These are phyloP conservation scores for Scrobipalpa costella DNA, from an alignment of 2,888 invertebrate species.

Conservation along the genomic window DNA sequence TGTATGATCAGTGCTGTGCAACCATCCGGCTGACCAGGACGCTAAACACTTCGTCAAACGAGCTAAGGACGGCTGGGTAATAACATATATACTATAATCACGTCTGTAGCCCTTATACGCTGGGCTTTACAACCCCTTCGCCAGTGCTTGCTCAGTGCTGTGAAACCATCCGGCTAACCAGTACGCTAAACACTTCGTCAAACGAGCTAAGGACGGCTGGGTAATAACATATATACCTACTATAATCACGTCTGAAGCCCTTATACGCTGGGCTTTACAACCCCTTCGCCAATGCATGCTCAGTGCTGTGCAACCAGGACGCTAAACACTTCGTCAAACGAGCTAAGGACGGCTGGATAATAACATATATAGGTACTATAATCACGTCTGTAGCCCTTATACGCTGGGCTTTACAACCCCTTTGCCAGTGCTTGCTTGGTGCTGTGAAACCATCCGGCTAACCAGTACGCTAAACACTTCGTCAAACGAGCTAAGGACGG, in stretches of 20 bases:
- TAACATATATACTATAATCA: neutral
- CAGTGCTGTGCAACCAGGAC: constrained; percentile 89
- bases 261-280: constrained; percentile 91
- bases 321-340: constrained; percentile 86
- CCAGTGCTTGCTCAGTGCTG: constrained; percentile 90
- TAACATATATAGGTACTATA: neutral
- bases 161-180: constrained; percentile 93
- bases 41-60: constrained; percentile 86
- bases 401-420: constrained; percentile 91
- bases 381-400: constrained; percentile 83
- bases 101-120: constrained; percentile 86
- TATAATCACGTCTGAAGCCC: constrained; percentile 82
- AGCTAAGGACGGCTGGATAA: constrained; percentile 76
- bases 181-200: constrained; percentile 86
- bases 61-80: constrained; percentile 76
- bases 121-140: constrained; percentile 91
- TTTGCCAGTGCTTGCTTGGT: constrained; percentile 94
- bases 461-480: constrained; percentile 85
- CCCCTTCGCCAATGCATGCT: constrained; percentile 89
- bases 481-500: constrained; percentile 86
- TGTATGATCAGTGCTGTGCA: constrained; percentile 91
- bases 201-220: constrained; percentile 86
- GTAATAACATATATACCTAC: constrained; percentile 55
- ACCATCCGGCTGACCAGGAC: constrained; percentile 89
- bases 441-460: constrained; percentile 93